These are phyloP conservation scores for Anser cygnoides DNA, from an alignment of 2,113 vertebrate genomes.

Conservation along the genomic window DNA sequence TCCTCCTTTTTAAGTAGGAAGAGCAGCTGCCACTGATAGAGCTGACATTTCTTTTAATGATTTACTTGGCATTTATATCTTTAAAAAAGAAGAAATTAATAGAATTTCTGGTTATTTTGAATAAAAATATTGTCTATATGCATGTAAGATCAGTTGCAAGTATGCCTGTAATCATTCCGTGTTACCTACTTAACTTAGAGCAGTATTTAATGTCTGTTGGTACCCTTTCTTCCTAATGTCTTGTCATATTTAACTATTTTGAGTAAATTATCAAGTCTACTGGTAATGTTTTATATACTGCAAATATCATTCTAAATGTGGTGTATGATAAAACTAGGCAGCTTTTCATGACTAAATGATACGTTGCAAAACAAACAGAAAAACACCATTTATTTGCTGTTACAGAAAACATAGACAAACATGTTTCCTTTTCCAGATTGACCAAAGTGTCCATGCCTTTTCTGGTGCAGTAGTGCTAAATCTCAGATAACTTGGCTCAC, in stretches of 20 bases:
- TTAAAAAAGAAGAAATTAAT: constrained; percentile 43
- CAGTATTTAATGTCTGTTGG: background rate
- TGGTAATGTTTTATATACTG: background rate
- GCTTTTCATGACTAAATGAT: background rate
- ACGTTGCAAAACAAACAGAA: background rate
- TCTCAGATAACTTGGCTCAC: background rate
- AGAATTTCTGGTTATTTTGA: background rate
- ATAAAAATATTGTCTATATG: background rate
- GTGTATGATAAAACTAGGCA: background rate
- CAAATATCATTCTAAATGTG: background rate
- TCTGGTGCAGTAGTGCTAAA: background rate
- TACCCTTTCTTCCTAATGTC: background rate
- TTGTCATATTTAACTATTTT: background rate
- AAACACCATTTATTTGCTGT: background rate
- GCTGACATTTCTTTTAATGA: constrained; percentile 81
- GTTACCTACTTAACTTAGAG: background rate
- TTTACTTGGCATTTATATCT: constrained; percentile 76
- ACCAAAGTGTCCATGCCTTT: background rate
- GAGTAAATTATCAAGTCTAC: background rate
- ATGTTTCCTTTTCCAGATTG: background rate
- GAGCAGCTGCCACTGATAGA: constrained; percentile 80
- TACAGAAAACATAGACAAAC: background rate
- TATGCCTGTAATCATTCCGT: background rate
- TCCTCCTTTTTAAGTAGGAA: constrained; percentile 77
- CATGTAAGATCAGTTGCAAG: background rate